Conservation (phyloP, 2,113 vertebrate genomes). For the Natator depressus region DNA sequence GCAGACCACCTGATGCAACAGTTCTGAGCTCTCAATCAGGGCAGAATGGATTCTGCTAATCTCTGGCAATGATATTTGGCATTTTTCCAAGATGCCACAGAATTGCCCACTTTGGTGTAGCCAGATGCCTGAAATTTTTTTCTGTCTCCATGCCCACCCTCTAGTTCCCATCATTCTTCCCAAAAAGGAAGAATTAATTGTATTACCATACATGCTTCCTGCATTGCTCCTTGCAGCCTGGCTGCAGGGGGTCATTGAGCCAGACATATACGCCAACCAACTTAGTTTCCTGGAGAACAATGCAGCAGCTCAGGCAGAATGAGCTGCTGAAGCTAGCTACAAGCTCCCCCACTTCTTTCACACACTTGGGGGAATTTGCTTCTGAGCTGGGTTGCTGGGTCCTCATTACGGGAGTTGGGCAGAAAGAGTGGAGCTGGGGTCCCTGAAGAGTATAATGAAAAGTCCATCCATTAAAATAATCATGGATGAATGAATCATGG, state of each 20-base stretch:
- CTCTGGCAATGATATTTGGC: neutral
- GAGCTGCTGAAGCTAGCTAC: accelerated
- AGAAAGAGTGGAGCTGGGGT: neutral
- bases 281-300: neutral
- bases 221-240: neutral
- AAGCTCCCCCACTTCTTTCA: neutral
- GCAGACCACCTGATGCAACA: neutral
- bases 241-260: neutral
- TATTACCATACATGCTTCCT: neutral
- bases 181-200: neutral
- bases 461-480: neutral
- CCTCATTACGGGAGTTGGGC: neutral
- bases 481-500: accelerated
- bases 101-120: neutral
- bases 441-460: neutral
- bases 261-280: neutral
- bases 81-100: neutral
- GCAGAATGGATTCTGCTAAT: neutral
- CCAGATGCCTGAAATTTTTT: neutral
- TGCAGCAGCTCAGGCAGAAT: neutral
- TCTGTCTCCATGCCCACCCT: neutral
- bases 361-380: neutral
- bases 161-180: neutral
- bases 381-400: neutral
- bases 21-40: neutral